A percentile compares a stretch with the other conserved stretches of the same genome.
Conservation (phyloP, 2,797 vertebrate genomes). For the Alectoris magna region DNA sequence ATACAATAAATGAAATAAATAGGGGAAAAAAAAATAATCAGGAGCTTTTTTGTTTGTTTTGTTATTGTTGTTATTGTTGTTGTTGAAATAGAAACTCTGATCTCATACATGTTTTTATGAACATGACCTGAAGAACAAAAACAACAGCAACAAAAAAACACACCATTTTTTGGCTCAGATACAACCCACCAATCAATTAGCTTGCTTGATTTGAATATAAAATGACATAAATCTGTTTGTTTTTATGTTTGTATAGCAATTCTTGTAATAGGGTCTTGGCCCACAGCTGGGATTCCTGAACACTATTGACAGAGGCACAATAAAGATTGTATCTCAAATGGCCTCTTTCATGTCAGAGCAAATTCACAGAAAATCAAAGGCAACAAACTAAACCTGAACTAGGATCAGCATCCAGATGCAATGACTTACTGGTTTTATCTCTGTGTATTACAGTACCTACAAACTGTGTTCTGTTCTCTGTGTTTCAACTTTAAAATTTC, state of each 20-base stretch:
- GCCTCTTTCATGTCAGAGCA: not conserved
- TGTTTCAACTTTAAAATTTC: not conserved
- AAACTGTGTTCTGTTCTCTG: accelerated
- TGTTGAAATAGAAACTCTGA: not conserved
- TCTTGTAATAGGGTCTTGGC: not conserved
- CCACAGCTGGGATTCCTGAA: not conserved
- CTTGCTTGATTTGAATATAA: not conserved
- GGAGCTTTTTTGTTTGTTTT: not conserved
- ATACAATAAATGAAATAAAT: not conserved
- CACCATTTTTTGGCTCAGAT: not conserved
- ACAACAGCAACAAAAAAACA: accelerated
- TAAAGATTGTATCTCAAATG: not conserved
- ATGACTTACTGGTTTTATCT: not conserved
- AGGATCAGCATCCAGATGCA: not conserved
- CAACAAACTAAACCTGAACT: not conserved
- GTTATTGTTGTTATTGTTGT: not conserved
- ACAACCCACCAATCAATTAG: not conserved
- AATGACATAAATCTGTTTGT: not conserved
- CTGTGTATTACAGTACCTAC: not conserved
- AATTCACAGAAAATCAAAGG: not conserved
- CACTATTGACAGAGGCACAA: not conserved
- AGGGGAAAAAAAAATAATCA: not conserved
- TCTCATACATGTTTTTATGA: not conserved
- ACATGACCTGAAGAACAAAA: not conserved
- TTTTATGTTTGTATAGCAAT: not conserved